Base-by-base conservation (phyloP, 1,140 invertebrate genomes). In the Diploscapter pachys region DNA sequence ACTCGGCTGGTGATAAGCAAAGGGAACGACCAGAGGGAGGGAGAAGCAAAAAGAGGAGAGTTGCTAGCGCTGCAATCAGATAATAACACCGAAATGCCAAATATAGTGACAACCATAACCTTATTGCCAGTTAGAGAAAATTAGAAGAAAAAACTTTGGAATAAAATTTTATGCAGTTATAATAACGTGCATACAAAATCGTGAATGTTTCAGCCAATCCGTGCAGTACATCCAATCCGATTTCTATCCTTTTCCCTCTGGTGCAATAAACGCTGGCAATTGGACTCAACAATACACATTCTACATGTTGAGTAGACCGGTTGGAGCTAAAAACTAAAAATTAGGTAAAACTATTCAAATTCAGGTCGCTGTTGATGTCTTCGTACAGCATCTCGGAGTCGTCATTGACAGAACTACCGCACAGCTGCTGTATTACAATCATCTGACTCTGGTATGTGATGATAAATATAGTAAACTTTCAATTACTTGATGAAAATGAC, bases 321-420 rank as follows among this genome's bases (percentile, higher is more conserved):
- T 79, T 59, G 54, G 71, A n/a, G n/a, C 9, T 8, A 59, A 54
- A 3, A 69, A 13, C 49, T 53, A 69, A 9, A 9, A 66, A 31
- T 53, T 3, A 50, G 31, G 4, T 13, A 50, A 53, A n/a, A 11
- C 49, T 3, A 54, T 66, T 0, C 31, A 31, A 31, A 52, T 74
- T 66, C 71, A 79, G 78, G 62, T 75, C 3, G 64, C 78, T 5
- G 75, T 79, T 9, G 78, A 79, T 52, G 77, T 79, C 2, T 74
- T 79, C 59, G 78, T 79, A 0, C 72, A 74, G 53, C 77, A 79
- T 64, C 57, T 75, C 5, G 78, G 78, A 8, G 67, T 79, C 3
- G 78, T 73, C 3, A 79, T 79, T 13, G 50, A 77, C 56, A 48
- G n/a, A 9, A 48, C 13, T 6, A 54, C 69, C 5, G 73, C 56